phyloP scores from a whole-genome alignment of 2,888 invertebrate genomes.

The Rhogogaster chlorosoma region DNA sequence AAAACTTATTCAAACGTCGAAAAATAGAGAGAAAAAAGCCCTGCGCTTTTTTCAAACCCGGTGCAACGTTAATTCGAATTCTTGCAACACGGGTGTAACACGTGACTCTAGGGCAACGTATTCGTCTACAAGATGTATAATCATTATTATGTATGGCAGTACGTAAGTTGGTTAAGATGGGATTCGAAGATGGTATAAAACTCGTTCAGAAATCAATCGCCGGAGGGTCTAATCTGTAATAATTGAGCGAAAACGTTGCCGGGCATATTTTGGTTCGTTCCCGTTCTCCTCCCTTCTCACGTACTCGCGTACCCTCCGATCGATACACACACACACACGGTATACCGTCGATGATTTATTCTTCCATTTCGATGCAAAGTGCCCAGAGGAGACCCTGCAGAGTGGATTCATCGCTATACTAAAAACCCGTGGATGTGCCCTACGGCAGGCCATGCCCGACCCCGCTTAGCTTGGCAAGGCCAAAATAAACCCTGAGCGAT shows the following conservation, averaged over 20 bases:
- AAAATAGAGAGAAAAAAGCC: background rate
- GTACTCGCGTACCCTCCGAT: slow-evolving; percentile 19
- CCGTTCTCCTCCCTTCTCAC: background rate
- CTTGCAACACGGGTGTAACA: background rate
- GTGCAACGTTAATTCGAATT: too few relatives aligned
- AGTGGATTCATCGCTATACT: slow-evolving; percentile 32
- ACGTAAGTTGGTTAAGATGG: background rate
- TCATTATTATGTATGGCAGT: background rate
- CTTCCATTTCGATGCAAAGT: slow-evolving; percentile 63
- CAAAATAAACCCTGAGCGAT: slow-evolving; percentile 36
- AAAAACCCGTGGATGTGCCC: slow-evolving; percentile 30
- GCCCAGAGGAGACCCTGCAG: slow-evolving; percentile 27
- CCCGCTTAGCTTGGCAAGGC: slow-evolving; percentile 37
- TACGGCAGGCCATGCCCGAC: slow-evolving; percentile 19
- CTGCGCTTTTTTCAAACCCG: too few relatives aligned
- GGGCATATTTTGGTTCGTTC: background rate
- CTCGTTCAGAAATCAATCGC: slow-evolving; percentile 61
- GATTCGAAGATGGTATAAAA: slow-evolving; percentile 53
- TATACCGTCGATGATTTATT: slow-evolving; percentile 54
- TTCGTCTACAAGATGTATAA: background rate
- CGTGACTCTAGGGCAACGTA: background rate
- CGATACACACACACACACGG: background rate
- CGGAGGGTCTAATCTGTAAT: slow-evolving; percentile 62
- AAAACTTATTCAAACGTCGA: background rate
- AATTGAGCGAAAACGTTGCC: slow-evolving; percentile 61